Evolutionary conservation across 2,888 invertebrate species (phyloP).

Genomic region (Allygus modestus): DNA sequence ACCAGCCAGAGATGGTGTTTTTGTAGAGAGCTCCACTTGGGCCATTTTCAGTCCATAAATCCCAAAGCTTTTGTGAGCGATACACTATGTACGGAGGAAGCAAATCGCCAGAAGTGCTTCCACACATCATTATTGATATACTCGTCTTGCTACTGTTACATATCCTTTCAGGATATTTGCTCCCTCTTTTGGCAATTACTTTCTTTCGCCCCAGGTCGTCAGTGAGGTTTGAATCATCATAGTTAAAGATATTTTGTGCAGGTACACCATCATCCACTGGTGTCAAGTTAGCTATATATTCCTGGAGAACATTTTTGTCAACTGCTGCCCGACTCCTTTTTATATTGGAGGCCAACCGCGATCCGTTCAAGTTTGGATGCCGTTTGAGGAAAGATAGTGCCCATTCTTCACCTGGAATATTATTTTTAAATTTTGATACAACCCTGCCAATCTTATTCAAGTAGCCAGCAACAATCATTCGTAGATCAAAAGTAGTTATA

Average conservation of each 20-base stretch:
- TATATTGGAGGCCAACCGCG: constrained; percentile 52
- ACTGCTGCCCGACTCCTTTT: constrained; percentile 47
- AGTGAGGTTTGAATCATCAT: constrained; percentile 72
- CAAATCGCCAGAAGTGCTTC: constrained; percentile 72
- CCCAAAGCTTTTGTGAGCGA: not conserved
- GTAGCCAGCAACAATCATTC: constrained; percentile 62
- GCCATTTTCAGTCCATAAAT: not conserved
- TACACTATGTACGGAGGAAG: constrained; percentile 70
- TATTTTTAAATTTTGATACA: constrained; percentile 68
- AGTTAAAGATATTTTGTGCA: constrained; percentile 71
- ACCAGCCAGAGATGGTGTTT: constrained; percentile 29
- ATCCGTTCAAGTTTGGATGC: constrained; percentile 42
- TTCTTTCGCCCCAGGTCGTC: constrained; percentile 72
- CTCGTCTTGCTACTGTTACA: constrained; percentile 71
- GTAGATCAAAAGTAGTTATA: constrained; percentile 65
- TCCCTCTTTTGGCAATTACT: constrained; percentile 69
- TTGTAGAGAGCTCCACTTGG: constrained; percentile 16
- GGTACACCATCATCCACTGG: constrained; percentile 63
- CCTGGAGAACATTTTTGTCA: constrained; percentile 46
- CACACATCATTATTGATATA: constrained; percentile 73
- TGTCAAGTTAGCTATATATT: constrained; percentile 4
- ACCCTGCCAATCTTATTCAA: constrained; percentile 62
- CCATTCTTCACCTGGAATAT: constrained; percentile 71
- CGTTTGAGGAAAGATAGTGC: constrained; percentile 66
- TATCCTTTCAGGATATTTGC: constrained; percentile 72